phyloP scores from a whole-genome alignment of 2,888 invertebrate species.

The Electrophaes corylata region DNA sequence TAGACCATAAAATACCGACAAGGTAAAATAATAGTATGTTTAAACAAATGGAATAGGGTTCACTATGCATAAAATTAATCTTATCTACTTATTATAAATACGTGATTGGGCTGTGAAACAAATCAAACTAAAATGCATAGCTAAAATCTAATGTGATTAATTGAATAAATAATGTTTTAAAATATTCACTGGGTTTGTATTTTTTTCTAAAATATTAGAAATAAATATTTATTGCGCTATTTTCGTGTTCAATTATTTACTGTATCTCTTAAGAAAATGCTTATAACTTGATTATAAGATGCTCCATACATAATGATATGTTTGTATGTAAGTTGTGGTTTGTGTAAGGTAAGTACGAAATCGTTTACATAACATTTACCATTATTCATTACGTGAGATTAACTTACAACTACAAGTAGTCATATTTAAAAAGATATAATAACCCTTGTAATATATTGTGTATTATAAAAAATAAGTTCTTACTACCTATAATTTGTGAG shows the following conservation, averaged over 20 bases:
- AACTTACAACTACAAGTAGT: slow-evolving; percentile 32
- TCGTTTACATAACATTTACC: slow-evolving; percentile 11
- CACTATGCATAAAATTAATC: slow-evolving; percentile 23
- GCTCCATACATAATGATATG: slow-evolving; percentile 30
- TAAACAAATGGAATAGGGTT: slow-evolving; percentile 25
- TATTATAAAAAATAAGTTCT: slow-evolving; percentile 34
- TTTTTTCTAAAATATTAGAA: no score
- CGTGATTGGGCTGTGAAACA: slow-evolving; percentile 24
- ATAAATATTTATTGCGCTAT: neutral
- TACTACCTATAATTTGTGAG: slow-evolving; percentile 27
- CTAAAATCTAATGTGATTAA: slow-evolving; percentile 17
- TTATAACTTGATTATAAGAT: slow-evolving; percentile 1
- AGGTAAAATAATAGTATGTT: slow-evolving; percentile 1
- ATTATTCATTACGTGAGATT: slow-evolving; percentile 11
- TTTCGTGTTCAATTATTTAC: neutral
- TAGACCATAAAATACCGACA: neutral
- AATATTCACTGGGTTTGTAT: slow-evolving; percentile 13
- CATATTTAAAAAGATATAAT: slow-evolving; percentile 32
- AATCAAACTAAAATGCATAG: slow-evolving; percentile 15
- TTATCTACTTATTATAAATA: slow-evolving; percentile 24
- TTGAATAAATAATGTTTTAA: slow-evolving; percentile 25
- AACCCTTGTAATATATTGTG: no score
- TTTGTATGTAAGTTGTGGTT: slow-evolving; percentile 4
- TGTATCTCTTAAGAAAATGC: neutral
- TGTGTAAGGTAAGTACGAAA: neutral